phyloP scores from a whole-genome alignment of 2,888 invertebrate species.

The Rambutsinella grinnellia region DNA sequence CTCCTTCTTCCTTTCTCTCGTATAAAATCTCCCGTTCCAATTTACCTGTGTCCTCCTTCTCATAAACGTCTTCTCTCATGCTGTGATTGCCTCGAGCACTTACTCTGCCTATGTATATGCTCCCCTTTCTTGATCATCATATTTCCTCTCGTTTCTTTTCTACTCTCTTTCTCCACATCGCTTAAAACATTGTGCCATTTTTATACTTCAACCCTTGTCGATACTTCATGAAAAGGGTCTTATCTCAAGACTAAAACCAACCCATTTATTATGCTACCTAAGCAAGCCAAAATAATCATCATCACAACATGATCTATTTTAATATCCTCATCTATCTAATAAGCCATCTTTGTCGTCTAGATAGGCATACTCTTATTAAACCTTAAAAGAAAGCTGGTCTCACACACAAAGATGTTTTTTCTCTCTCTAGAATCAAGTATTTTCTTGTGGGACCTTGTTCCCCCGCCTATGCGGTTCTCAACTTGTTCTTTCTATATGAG shows the following conservation, averaged over 20 bases:
- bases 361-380: background rate
- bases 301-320: background rate
- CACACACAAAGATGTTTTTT: no score
- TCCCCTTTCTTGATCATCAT: background rate
- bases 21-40: slow-evolving; percentile 46
- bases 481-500: background rate
- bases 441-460: slow-evolving; percentile 2
- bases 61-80: slow-evolving; percentile 33
- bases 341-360: background rate
- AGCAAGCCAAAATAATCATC: background rate
- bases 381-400: background rate
- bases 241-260: no score
- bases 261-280: background rate
- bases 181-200: no score
- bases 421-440: background rate
- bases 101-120: no score
- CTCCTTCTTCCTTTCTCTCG: background rate
- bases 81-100: slow-evolving; percentile 14
- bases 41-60: slow-evolving; percentile 59
- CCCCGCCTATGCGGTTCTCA: background rate
- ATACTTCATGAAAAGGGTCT: no score
- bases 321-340: background rate
- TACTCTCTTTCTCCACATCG: no score
- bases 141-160: background rate
- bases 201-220: background rate